Percentiles rank a stretch among this genome's conserved stretches.
phyloP scores from a whole-genome alignment of 2,113 vertebrate genomes.

The Gorsachius goisagi region DNA sequence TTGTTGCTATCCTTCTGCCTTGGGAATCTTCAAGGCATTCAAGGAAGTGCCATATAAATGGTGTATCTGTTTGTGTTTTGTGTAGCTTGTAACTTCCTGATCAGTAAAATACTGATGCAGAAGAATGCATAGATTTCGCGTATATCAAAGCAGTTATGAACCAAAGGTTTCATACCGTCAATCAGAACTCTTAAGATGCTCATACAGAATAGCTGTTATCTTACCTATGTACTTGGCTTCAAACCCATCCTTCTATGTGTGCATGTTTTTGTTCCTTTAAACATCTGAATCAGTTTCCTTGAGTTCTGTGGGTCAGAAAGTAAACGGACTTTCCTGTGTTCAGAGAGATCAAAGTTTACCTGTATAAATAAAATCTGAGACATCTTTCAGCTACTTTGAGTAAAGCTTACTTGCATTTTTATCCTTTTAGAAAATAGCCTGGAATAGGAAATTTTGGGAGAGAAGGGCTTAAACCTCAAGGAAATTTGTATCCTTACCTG shows the following conservation, averaged over 20 bases:
- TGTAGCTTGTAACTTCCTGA: neutral
- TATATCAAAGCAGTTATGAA: neutral
- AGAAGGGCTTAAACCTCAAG: neutral
- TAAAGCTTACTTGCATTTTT: neutral
- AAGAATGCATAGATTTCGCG: neutral
- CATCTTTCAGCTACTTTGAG: neutral
- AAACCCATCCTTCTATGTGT: neutral
- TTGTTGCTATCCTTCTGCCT: neutral
- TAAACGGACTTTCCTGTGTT: neutral
- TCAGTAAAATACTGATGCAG: neutral
- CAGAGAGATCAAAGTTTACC: neutral
- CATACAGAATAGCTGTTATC: neutral
- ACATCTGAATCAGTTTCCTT: neutral
- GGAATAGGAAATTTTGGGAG: neutral
- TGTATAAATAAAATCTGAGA: neutral
- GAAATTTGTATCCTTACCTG: neutral
- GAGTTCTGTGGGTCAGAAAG: neutral
- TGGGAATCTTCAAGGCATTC: neutral
- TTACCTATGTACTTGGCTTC: neutral
- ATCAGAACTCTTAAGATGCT: neutral
- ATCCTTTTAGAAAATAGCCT: neutral
- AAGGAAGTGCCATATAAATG: neutral
- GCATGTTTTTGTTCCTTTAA: neutral
- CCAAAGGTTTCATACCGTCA: neutral
- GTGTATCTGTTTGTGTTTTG: neutral